Conservation (phyloP, 30 jellyfish, hydroid and myxozoan species). For the Pelagia noctiluca region DNA sequence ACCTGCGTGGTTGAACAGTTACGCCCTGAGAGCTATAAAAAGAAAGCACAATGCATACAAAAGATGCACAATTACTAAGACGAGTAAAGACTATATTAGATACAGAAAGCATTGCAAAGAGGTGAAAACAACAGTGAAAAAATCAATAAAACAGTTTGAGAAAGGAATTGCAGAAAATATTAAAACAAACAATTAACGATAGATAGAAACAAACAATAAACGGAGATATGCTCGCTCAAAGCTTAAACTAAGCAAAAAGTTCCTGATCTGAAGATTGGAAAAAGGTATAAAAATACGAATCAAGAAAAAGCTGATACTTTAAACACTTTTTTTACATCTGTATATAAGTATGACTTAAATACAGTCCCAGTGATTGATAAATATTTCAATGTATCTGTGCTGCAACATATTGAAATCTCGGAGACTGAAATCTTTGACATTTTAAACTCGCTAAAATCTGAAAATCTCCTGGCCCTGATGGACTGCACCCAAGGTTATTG, state of each 20-base stretch:
- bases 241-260: not conserved
- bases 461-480: conserved; percentile 28
- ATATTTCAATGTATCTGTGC: not conserved
- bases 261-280: conserved; percentile 23
- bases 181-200: not conserved
- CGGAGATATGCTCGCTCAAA: conserved; percentile 27
- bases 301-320: not conserved
- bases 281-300: not conserved
- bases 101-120: not conserved
- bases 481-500: conserved; percentile 11
- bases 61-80: not conserved
- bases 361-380: conserved; percentile 5
- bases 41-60: not conserved
- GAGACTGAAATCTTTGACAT: conserved; percentile 3
- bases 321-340: not conserved
- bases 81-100: not conserved
- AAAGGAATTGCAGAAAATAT: not conserved
- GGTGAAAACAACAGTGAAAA: not conserved
- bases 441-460: conserved; percentile 2
- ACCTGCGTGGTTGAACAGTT: not conserved
- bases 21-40: not conserved
- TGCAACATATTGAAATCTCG: not conserved
- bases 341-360: not conserved
- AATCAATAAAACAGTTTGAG: not conserved
- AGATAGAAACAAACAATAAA: too few species aligned